A percentile compares a stretch with the other conserved stretches of the same genome.
phyloP scores from a whole-genome alignment of 2,888 invertebrate species.

The Dugesia japonica region DNA sequence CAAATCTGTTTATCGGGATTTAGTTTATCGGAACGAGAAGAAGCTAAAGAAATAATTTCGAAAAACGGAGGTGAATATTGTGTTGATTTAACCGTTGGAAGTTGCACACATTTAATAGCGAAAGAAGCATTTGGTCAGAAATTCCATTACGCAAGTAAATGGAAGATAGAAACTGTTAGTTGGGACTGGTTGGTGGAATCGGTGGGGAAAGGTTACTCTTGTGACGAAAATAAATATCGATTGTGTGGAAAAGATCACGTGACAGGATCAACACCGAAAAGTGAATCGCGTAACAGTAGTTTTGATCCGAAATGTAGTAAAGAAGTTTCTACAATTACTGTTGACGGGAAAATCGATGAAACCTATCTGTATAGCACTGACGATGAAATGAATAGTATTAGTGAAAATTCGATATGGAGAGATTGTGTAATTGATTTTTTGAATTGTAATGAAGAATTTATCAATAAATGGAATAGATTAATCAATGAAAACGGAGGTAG shows the following conservation, averaged over 20 bases:
- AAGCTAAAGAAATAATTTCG: conserved; percentile 53
- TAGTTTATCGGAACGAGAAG: neutral
- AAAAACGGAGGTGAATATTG: conserved; percentile 56
- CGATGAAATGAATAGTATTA: too few species aligned
- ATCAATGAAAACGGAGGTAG: neutral
- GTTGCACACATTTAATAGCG: conserved; percentile 50
- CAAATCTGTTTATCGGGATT: conserved; percentile 27
- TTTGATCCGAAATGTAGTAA: too few species aligned
- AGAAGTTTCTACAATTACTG: neutral
- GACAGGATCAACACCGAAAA: neutral
- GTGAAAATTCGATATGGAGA: neutral
- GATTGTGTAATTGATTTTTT: neutral
- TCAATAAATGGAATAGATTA: neutral
- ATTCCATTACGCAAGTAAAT: conserved; percentile 54
- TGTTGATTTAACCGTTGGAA: conserved; percentile 51
- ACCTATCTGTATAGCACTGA: neutral
- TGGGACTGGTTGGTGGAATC: conserved; percentile 67
- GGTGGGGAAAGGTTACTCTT: conserved; percentile 41
- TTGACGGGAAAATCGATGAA: neutral
- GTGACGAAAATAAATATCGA: conserved; percentile 28
- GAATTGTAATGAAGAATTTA: neutral
- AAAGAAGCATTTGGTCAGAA: conserved; percentile 53
- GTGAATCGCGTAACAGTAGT: neutral
- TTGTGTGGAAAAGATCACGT: neutral
- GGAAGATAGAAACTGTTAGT: conserved; percentile 58